Base-by-base conservation (phyloP, 2,797 vertebrate genomes). In the Myotis vivesi region DNA sequence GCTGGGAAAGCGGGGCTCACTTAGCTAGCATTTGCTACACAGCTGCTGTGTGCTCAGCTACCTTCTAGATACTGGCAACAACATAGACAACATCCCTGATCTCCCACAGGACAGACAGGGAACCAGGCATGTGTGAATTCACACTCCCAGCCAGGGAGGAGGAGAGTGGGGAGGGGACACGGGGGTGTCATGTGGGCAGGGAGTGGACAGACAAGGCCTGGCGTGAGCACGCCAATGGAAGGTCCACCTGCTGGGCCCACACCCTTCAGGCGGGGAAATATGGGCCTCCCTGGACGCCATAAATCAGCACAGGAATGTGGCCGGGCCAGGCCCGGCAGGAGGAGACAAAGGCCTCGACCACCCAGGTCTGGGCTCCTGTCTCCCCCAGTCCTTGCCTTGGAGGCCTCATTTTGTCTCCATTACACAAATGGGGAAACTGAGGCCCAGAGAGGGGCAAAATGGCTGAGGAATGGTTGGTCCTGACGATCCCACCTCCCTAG, bases 251-350 rank as follows among this genome's bases (percentile, higher is more conserved):
- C 82, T 19, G 75, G 72, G 77, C 87, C 81, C 76, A 7, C 30
- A 25, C 41, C 91, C 93, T 79, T 73, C 46, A 0, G 77, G 91
- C 82, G 80, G 77, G 87, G 81, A 76, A 68, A 16, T 11, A 2
- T 8, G 41, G 93, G 92, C 96, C 95, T 81, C 90, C 68, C 64
- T 15, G 68, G 57, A 90, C 44, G n/a, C 96, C 95, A 89, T 98
- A 97, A 98, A 98, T 98, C 97, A 98, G 84, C 15, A 6, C 92
- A 97, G 97, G 98, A 98, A 98, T 98, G 98, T 59, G 66, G 93
- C 92, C 12, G 69, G 12, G 97, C 95, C 66, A 77, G 85, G 64
- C 15, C 0, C 44, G 94, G 94, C 93, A 92, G 95, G 96, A 23
- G 5, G 91, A 85, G 0, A 87, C 94, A 84, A 77, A 36, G 90